Conservation (phyloP, 2,797 vertebrate genomes). For the Eleutherodactylus coqui region DNA sequence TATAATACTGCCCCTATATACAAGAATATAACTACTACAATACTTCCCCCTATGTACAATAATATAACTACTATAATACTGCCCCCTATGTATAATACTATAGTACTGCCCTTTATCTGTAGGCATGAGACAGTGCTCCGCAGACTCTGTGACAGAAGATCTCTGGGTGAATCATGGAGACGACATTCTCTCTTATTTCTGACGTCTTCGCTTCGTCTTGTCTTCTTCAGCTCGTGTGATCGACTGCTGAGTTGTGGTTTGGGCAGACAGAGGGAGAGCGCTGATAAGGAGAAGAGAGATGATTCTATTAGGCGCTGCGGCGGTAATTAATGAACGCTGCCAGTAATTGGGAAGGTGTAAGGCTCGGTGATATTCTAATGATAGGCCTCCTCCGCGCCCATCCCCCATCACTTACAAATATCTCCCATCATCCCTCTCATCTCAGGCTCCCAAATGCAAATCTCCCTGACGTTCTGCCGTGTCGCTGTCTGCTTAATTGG, state of each 20-base stretch:
- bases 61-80: too few species aligned
- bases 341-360: conserved; percentile 98
- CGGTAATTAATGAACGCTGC: conserved; percentile 98
- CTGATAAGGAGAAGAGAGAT: conserved; percentile 77
- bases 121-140: neutral
- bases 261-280: conserved; percentile 80
- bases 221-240: conserved; percentile 80
- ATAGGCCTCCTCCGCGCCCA: conserved; percentile 94
- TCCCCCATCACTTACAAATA: conserved; percentile 82
- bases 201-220: conserved; percentile 57
- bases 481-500: conserved; percentile 99
- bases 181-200: conserved; percentile 14
- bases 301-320: conserved; percentile 82
- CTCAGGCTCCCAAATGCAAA: conserved; percentile 98
- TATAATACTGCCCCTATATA: neutral
- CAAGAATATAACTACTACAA: neutral
- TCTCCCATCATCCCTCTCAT: conserved; percentile 91
- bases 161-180: neutral
- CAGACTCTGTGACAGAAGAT: neutral
- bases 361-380: conserved; percentile 92
- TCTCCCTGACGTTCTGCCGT: conserved; percentile 94
- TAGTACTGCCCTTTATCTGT: neutral
- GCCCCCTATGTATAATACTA: neutral
- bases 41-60: too few species aligned
- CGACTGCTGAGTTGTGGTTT: conserved; percentile 77